These are phyloP conservation scores for Solenopsis invicta DNA, from an alignment of 1,140 invertebrate genomes.

Conservation along the genomic window DNA sequence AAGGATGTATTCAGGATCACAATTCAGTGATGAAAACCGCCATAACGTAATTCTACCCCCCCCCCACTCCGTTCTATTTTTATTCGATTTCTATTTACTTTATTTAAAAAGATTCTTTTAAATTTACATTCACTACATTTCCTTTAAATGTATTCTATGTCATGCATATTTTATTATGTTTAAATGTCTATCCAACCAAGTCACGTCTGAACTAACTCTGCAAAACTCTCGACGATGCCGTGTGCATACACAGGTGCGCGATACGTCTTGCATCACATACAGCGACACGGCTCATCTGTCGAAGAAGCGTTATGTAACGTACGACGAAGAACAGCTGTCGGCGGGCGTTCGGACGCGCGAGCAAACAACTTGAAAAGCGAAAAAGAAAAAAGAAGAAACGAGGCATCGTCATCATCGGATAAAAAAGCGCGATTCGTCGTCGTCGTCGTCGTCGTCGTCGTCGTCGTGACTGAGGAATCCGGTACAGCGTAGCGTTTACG, in stretches of 20 bases:
- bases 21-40: background rate
- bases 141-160: background rate
- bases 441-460: background rate
- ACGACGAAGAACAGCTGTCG: constrained; percentile 34
- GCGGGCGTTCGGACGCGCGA: background rate
- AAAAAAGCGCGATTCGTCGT: constrained; percentile 20
- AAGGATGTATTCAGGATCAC: background rate
- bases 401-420: background rate
- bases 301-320: constrained; percentile 48
- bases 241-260: constrained; percentile 32
- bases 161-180: background rate
- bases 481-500: constrained; percentile 21
- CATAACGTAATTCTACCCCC: background rate
- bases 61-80: no score
- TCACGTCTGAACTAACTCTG: constrained; percentile 4
- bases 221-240: constrained; percentile 6
- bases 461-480: constrained; percentile 44
- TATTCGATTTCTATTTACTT: constrained; percentile 1
- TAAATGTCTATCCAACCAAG: background rate
- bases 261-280: constrained; percentile 41
- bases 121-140: background rate
- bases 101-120: background rate
- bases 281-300: constrained; percentile 23
- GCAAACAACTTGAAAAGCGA: constrained; percentile 37
- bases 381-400: background rate